Conservation (phyloP, 2,113 vertebrate genomes). For the Psammodynastes pulverulentus region DNA sequence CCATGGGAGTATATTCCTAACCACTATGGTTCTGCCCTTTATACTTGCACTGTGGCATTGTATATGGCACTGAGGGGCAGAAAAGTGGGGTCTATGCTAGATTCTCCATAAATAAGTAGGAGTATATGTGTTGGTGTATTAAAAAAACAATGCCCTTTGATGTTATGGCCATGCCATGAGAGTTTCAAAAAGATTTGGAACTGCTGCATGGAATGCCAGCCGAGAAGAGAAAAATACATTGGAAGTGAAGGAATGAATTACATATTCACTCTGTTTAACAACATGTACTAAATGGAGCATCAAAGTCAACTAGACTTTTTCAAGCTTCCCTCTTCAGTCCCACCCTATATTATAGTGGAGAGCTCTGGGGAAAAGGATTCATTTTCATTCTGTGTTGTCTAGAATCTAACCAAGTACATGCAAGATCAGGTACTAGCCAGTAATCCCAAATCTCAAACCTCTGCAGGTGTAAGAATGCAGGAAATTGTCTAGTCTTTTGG, state of each 20-base stretch:
- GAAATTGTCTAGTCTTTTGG: not conserved
- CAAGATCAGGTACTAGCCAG: not conserved
- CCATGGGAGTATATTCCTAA: not conserved
- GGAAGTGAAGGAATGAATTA: not conserved
- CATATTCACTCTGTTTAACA: not conserved
- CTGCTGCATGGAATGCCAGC: not conserved
- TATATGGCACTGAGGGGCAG: not conserved
- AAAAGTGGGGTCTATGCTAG: not conserved
- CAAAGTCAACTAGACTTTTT: not conserved
- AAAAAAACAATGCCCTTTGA: not conserved
- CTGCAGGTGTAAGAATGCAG: not conserved
- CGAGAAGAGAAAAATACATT: not conserved
- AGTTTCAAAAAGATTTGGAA: not conserved
- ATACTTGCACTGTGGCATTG: not conserved
- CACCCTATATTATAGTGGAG: not conserved
- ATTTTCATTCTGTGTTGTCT: not conserved
- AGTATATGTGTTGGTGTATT: not conserved
- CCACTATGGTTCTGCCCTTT: not conserved
- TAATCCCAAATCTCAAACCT: not conserved
- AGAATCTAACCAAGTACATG: not conserved
- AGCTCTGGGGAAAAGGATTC: not conserved
- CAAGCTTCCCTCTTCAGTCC: not conserved
- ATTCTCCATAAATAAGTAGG: not conserved
- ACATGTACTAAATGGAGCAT: not conserved
- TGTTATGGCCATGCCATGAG: not conserved